Percentiles rank a stretch among this genome's conserved stretches.
These are phyloP conservation scores for Pionites leucogaster DNA, from an alignment of 2,113 vertebrate genomes.

Conservation along the genomic window DNA sequence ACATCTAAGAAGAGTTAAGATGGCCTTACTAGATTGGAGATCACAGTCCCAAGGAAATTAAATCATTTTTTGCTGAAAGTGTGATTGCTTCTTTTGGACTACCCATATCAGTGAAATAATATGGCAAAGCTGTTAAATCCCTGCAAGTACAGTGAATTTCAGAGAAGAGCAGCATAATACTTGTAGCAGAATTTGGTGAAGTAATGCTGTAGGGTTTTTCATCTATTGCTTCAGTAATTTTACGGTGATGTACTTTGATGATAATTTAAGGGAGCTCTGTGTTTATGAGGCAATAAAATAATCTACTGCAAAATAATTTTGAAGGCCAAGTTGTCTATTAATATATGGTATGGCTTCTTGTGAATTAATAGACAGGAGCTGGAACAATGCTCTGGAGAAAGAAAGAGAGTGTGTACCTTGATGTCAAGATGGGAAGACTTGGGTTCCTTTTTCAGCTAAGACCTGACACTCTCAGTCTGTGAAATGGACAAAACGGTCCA, in stretches of 20 bases:
- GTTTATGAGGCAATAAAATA: constrained; percentile 33
- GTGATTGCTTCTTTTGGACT: neutral
- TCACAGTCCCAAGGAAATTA: neutral
- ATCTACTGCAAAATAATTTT: constrained; percentile 24
- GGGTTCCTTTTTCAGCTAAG: neutral
- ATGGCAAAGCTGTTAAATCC: neutral
- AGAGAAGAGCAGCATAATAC: neutral
- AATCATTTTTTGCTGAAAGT: constrained; percentile 1
- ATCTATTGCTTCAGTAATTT: constrained; percentile 20
- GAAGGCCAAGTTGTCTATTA: constrained; percentile 2
- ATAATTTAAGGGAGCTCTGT: constrained; percentile 11
- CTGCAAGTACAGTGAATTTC: neutral
- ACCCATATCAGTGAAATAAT: neutral
- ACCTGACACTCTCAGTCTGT: neutral
- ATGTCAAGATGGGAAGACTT: neutral
- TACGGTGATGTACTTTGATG: constrained; percentile 1
- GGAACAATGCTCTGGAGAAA: neutral
- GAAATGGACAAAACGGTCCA: neutral
- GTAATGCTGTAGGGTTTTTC: neutral
- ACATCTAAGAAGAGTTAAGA: neutral
- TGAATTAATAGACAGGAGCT: neutral
- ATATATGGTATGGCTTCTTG: neutral
- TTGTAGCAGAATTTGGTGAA: neutral
- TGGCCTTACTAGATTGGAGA: neutral
- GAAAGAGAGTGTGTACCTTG: neutral